Base-by-base conservation (phyloP, 2,113 vertebrate species). In the Caranx melampygus region DNA sequence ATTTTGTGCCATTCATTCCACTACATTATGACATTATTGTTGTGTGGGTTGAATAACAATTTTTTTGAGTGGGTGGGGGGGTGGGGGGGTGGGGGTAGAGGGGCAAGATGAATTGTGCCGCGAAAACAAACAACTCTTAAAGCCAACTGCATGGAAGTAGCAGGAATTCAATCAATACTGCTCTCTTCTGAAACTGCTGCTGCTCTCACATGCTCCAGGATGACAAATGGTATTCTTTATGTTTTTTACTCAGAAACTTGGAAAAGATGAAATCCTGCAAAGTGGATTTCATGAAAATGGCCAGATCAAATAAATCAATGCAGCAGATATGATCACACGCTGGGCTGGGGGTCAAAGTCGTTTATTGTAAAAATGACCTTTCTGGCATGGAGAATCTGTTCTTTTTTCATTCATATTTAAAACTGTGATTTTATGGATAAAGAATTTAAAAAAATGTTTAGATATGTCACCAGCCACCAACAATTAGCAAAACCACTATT, bases 1-100 rank as follows among this genome's bases (percentile, higher is more conserved):
- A 87, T 89, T 87, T 73, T 91, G 68, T 91, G 65, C 31, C 69
- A 87, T 92, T 89, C 84, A 87, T 90, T 91, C 75, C 62, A 75
- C 63, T 81, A 60, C 52, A 37, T 40, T 78, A 87, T 86, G 82
- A 75, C 79, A 67, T 82, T 79, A 88, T 79, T 81, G 70, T 70
- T 47, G 61, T 87, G 82, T 87, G 89, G 78, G 67, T 57, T 86
- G 84, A 89, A 79, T 89, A 78, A 78, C 47, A 82, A 69, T 62
- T 81, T 83, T 33, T 82, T 83, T 35, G n/a, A n/a, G n/a, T 11
- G 1, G 18, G 65, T 3, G 13, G n/a, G n/a, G 6, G 37, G 58
- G 34, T 40, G 40, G 40, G 26, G 26, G 26, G 26, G n/a, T n/a
- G n/a, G 1, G 26, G 40, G 6, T 40, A 9, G 40, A 9, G 40